Percentiles rank a stretch among this genome's conserved stretches.
Evolutionary conservation across 2,113 vertebrate species (phyloP).

Genomic region (Limnothrissa miodon): DNA sequence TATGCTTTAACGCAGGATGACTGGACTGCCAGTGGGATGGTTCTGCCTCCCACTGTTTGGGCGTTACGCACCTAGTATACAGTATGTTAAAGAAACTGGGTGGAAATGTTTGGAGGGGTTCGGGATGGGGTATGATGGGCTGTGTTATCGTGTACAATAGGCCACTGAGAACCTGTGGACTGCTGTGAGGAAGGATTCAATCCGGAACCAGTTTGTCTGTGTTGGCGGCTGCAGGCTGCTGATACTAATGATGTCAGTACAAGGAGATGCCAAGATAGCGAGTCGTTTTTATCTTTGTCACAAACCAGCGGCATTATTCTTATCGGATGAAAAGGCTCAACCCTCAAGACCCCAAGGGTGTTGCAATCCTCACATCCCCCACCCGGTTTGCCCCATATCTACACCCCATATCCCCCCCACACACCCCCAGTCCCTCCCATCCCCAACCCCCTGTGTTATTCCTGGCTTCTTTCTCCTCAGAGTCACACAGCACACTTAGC

Average conservation of each 20-base stretch:
- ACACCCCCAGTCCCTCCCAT: too few relatives aligned
- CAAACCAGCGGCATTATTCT: background rate
- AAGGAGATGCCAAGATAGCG: background rate
- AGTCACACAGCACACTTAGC: background rate
- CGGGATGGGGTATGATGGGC: background rate
- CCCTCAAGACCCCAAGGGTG: background rate
- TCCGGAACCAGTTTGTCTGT: background rate
- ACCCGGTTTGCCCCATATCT: background rate
- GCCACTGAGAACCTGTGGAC: background rate
- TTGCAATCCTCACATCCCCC: slow-evolving; percentile 9
- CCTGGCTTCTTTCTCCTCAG: background rate
- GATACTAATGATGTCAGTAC: background rate
- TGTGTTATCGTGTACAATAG: background rate
- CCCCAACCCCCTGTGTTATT: background rate
- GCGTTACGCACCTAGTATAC: background rate
- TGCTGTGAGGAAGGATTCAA: background rate
- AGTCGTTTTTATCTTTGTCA: background rate
- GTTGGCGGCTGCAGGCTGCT: background rate
- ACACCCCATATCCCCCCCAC: too few relatives aligned
- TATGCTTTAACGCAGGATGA: background rate
- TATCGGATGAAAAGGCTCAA: slow-evolving; percentile 6
- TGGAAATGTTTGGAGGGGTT: too few relatives aligned
- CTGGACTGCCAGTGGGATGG: background rate
- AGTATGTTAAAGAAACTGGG: background rate
- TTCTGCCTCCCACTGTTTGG: background rate